Evolutionary conservation across 2,113 vertebrate species (phyloP), one percentile per base, ranked within the genome.

Genomic region (Thunnus thynnus): DNA sequence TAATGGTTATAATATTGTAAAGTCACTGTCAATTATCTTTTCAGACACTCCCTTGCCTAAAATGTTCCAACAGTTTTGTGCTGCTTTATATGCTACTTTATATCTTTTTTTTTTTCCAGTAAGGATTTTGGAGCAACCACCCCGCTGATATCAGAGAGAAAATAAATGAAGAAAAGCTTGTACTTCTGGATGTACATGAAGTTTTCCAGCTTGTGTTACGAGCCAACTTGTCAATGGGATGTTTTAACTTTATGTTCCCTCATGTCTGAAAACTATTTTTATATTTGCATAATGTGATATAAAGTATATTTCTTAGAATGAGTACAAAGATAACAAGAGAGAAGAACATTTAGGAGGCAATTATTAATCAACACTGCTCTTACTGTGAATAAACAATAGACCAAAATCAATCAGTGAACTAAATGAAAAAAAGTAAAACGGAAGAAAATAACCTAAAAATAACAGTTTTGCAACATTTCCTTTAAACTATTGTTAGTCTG

Each of bases 121-220:
- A 9, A 25, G 13, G 8, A 27, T 22, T 60, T 20, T 62, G 20
- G 68, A 20, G 32, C 13, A 2, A 61, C n/a, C 20, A 25, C 6
- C 18, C 58, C 52, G 63, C 52, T 60, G 14, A 71, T 13, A 66
- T 20, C 13, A 14, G 13, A 18, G 8, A n/a, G 8, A n/a, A 51
- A 46, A 64, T 51, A 27, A 7, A 16, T 14, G 13, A 18, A 36
- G 25, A 76, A 63, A 56, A n/a, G 14, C 0, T 32, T 61, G 50
- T 20, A 55, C 14, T 60, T 2, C 3, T 72, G 32, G 18, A 36
- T 73, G 27, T 57, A 22, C 68, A 57, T 44, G 44, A 57, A 30
- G 50, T 13, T 55, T 71, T 41, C 65, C 47, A 75, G 6, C 44
- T 32, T 25, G 20, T 48, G 36, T 67, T 48, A 63, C n/a, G 48